Conservation (phyloP, 2,888 invertebrate genomes). For the Euplagia quadripunctaria region DNA sequence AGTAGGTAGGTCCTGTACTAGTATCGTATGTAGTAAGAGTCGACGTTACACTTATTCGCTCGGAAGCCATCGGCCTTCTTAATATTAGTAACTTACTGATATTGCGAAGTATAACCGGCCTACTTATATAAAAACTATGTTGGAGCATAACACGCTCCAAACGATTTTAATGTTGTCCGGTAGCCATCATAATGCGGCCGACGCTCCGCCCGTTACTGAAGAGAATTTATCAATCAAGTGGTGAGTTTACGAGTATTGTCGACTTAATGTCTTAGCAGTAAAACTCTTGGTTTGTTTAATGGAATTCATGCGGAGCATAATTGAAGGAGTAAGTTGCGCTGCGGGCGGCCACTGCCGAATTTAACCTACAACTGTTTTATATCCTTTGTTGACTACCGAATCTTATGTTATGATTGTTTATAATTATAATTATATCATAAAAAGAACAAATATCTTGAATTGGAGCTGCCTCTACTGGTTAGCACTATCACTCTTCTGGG, state of each 20-base stretch:
- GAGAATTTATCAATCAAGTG: constrained; percentile 75
- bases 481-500: too few relatives aligned
- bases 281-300: constrained; percentile 66
- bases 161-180: constrained; percentile 59
- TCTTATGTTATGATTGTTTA: constrained; percentile 41
- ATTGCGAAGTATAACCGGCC: constrained; percentile 55
- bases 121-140: constrained; percentile 51
- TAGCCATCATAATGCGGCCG: constrained; percentile 65
- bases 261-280: constrained; percentile 64
- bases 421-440: constrained; percentile 33
- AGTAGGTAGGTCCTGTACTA: not conserved
- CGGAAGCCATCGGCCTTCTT: constrained; percentile 32
- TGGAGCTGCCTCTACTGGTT: too few relatives aligned
- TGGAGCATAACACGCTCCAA: constrained; percentile 51
- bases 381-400: constrained; percentile 59
- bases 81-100: constrained; percentile 56
- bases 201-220: constrained; percentile 59
- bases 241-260: constrained; percentile 71
- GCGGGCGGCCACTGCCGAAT: constrained; percentile 78
- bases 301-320: constrained; percentile 65
- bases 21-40: constrained; percentile 16
- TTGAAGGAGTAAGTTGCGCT: constrained; percentile 65
- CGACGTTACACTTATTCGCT: constrained; percentile 37
- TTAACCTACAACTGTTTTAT: constrained; percentile 68
- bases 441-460: too few relatives aligned